Percentiles rank a stretch among this genome's conserved stretches.
Evolutionary conservation across 2,888 invertebrate genomes (phyloP).

Genomic region (Steinernema scapterisci): DNA sequence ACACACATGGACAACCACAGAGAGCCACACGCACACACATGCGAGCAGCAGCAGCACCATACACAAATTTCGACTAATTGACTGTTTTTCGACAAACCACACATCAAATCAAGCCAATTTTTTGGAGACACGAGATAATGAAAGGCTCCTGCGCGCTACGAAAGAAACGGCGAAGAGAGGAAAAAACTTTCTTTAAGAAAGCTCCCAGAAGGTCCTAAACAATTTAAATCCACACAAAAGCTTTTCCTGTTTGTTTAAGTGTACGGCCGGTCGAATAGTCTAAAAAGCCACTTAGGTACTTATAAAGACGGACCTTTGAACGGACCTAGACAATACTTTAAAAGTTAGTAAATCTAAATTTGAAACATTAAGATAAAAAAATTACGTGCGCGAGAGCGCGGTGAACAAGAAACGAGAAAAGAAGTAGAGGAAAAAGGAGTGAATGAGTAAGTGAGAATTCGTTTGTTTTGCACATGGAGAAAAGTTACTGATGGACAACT

Average conservation of each 20-base stretch:
- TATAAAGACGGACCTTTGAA: too few relatives aligned
- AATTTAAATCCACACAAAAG: background rate
- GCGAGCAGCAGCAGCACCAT: background rate
- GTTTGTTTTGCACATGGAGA: constrained; percentile 23
- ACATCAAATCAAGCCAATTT: constrained; percentile 32
- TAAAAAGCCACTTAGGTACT: background rate
- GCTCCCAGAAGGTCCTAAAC: background rate
- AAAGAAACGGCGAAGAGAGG: background rate
- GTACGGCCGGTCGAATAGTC: background rate
- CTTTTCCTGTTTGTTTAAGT: background rate
- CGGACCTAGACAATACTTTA: too few relatives aligned
- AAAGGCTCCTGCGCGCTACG: background rate
- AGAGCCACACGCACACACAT: too few relatives aligned
- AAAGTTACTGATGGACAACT: constrained; percentile 33
- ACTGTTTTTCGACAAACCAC: constrained; percentile 32
- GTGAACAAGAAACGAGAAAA: background rate
- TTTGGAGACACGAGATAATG: constrained; percentile 27
- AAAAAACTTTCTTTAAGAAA: background rate
- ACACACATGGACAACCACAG: too few relatives aligned
- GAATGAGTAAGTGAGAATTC: constrained; percentile 26
- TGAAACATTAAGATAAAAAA: background rate
- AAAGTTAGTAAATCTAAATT: too few relatives aligned
- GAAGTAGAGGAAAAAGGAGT: constrained; percentile 3
- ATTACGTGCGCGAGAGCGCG: background rate
- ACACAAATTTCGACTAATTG: constrained; percentile 26